phyloP scores from a whole-genome alignment of 30 jellyfish, hydroid and myxozoan genomes.

The Cassiopea xamachana region DNA sequence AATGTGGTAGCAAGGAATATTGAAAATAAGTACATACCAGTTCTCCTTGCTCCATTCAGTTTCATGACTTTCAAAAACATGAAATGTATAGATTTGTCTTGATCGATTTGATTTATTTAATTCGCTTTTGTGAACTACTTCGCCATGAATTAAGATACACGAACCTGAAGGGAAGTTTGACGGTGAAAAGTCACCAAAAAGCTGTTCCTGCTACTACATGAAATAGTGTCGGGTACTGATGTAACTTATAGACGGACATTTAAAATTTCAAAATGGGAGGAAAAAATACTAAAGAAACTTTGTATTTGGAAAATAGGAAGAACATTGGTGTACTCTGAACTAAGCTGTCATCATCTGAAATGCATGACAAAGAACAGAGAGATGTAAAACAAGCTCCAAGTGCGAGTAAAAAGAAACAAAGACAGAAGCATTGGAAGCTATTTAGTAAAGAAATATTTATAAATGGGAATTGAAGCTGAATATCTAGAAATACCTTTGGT shows the following conservation, averaged over 20 bases:
- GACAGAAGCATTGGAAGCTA: background rate
- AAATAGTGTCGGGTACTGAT: no score
- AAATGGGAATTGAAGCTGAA: background rate
- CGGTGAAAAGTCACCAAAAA: background rate
- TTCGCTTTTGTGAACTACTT: conserved; percentile 96
- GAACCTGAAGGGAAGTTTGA: conserved; percentile 60
- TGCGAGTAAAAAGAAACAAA: no score
- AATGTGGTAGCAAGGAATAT: background rate
- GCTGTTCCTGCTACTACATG: background rate
- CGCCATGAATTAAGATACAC: conserved; percentile 91
- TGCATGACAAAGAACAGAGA: no score
- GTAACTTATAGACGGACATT: background rate
- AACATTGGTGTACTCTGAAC: no score
- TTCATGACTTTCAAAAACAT: conserved; percentile 80
- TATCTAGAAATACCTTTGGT: conserved; percentile 65
- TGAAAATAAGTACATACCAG: conserved; percentile 52
- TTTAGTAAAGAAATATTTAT: no score
- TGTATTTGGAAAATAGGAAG: no score
- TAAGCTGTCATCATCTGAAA: no score
- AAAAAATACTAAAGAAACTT: background rate
- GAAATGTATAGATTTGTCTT: conserved; percentile 90
- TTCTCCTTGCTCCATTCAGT: conserved; percentile 88
- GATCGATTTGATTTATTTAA: conserved; percentile 81
- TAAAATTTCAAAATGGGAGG: background rate
- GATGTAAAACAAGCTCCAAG: no score